Evolutionary conservation across 2,113 vertebrate genomes (phyloP).

Genomic region (Silurus asotus): DNA sequence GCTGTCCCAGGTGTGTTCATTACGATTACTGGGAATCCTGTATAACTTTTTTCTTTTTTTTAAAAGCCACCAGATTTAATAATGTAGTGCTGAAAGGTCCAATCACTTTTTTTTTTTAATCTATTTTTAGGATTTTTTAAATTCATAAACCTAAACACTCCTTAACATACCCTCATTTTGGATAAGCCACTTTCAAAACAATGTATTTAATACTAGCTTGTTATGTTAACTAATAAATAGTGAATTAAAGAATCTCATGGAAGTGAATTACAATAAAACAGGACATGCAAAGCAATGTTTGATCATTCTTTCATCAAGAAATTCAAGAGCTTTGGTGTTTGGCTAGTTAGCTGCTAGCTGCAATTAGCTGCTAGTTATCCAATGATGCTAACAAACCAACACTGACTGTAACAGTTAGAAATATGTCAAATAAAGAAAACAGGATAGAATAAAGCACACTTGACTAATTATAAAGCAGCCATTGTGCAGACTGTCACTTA

Average conservation of each 20-base stretch:
- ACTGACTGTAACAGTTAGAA: background rate
- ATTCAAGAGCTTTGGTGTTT: background rate
- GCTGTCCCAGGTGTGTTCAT: slow-evolving; percentile 82
- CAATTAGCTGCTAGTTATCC: background rate
- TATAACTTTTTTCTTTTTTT: background rate
- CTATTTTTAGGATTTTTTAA: too few relatives aligned
- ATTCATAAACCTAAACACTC: background rate
- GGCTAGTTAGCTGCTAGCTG: background rate
- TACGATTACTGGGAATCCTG: background rate
- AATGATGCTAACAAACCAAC: background rate
- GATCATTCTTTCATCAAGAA: background rate
- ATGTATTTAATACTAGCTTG: background rate
- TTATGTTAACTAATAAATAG: background rate
- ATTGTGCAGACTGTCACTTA: background rate
- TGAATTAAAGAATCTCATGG: background rate
- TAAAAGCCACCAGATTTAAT: background rate
- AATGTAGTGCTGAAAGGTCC: background rate
- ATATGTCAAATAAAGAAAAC: background rate
- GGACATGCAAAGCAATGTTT: background rate
- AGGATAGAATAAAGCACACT: background rate
- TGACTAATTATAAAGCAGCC: background rate
- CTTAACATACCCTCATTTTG: background rate
- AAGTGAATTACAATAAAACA: background rate
- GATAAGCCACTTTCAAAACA: background rate
- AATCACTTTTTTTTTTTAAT: background rate